Percentiles rank a stretch among this genome's conserved stretches.
These are phyloP conservation scores for Zonitis immaculata DNA, from an alignment of 2,888 invertebrate species.

Conservation along the genomic window DNA sequence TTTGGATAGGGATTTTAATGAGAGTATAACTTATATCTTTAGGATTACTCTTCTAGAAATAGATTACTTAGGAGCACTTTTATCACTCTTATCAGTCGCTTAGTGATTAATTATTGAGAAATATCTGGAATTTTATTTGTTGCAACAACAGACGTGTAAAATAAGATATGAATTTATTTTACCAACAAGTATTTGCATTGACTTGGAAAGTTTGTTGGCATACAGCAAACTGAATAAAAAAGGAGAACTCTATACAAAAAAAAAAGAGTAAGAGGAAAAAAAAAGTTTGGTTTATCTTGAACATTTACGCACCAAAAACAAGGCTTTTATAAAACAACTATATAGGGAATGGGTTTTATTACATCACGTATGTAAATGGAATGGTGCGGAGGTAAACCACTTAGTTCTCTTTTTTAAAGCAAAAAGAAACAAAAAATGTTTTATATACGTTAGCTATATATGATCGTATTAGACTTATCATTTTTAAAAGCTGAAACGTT, in stretches of 20 bases:
- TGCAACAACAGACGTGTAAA: no score
- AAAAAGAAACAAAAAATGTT: slow-evolving; percentile 15
- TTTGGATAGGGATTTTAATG: no score
- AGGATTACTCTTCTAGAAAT: no score
- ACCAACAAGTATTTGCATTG: slow-evolving; percentile 21
- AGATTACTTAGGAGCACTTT: no score
- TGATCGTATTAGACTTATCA: slow-evolving; percentile 17
- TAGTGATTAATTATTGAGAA: no score
- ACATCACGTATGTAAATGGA: slow-evolving; percentile 25
- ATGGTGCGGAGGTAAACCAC: slow-evolving; percentile 21
- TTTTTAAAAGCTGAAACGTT: slow-evolving; percentile 18
- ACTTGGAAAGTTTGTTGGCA: slow-evolving; percentile 19
- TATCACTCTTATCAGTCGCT: no score
- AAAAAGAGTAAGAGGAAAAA: not conserved
- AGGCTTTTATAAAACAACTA: slow-evolving; percentile 16
- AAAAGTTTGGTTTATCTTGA: not conserved
- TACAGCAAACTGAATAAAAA: slow-evolving; percentile 8
- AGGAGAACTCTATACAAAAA: not conserved
- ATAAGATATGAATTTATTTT: no score
- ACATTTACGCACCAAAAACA: slow-evolving; percentile 11
- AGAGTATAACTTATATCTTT: no score
- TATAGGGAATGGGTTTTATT: slow-evolving; percentile 23
- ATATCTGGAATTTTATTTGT: no score
- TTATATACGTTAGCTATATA: slow-evolving; percentile 20
- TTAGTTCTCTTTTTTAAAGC: slow-evolving; percentile 12